Evolutionary conservation across 1,140 invertebrate species (phyloP), one percentile per base, ranked within the genome.

Genomic region (Trachymyrmex septentrionalis): DNA sequence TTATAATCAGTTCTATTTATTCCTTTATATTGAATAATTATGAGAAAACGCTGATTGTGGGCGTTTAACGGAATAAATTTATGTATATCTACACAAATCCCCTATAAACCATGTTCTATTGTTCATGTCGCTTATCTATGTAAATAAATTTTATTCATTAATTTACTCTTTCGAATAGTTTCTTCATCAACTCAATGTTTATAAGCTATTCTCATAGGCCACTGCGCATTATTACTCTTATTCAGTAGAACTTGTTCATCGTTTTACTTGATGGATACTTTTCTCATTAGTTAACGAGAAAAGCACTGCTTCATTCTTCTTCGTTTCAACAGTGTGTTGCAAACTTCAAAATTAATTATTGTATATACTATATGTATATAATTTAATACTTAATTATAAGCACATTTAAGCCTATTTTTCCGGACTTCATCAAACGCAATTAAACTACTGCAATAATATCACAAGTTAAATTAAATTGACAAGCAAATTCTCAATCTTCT

Each of bases 211-310:
- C 59, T 77, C 27, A 63, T 50, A 64, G 34, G n/a, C 16, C 1
- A 27, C 19, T 64, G 59, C 59, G 34, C 77, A 78, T 85, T 85
- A 78, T 85, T 85, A 38, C 38, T 12, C 0, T 1, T 14, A 30
- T 4, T 80, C 10, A 21, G 80, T 19, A 21, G 34, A 73, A 7
- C 34, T 73, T 61, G 34, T 73, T 59, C 30, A 48, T 19, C 1
- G 12, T 50, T 76, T 12, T 50, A 77, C 9, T 53, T n/a, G 44
- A 16, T 77, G 14, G 27, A 66, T 64, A 77, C 57, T 78, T 85
- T 53, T 63, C 38, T 64, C 44, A 66, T 77, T 76, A 76, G 9
- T 48, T 63, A 85, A 75, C 14, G 12, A 63, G 57, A 19, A 57
- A 57, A 27, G 21, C 53, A 67, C 7, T 16, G 2, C 5, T 27